phyloP scores from a whole-genome alignment of 1,140 invertebrate species.

The Bathynomus jamesi region DNA sequence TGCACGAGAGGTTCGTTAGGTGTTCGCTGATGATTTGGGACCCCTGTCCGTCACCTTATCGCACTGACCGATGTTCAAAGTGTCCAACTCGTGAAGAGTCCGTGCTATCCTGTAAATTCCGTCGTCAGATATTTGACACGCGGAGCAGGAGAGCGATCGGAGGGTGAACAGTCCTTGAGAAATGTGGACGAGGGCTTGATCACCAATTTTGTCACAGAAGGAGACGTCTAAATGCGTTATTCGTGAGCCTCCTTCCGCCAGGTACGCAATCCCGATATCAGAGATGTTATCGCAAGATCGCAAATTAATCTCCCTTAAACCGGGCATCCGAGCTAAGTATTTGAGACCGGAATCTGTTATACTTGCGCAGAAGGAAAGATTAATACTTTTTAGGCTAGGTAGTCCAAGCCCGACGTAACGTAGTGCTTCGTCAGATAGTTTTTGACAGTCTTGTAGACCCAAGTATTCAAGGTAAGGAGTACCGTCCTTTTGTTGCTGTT shows the following conservation, averaged over 20 bases:
- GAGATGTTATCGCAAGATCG: constrained; percentile 88
- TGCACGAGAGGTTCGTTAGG: constrained; percentile 65
- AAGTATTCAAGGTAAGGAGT: constrained; percentile 60
- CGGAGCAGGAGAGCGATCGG: constrained; percentile 72
- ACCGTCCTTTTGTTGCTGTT: constrained; percentile 19
- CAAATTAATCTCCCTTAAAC: constrained; percentile 77
- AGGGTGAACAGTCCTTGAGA: constrained; percentile 78
- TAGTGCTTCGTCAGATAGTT: constrained; percentile 81
- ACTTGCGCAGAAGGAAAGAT: constrained; percentile 87
- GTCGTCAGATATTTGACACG: constrained; percentile 85
- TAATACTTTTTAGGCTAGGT: constrained; percentile 69
- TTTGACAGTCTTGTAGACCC: constrained; percentile 87
- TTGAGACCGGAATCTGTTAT: constrained; percentile 85
- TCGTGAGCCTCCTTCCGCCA: constrained; percentile 69
- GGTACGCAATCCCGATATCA: constrained; percentile 80
- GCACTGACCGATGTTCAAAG: constrained; percentile 89
- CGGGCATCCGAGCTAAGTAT: constrained; percentile 73
- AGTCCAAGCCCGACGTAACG: constrained; percentile 73
- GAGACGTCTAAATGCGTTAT: constrained; percentile 79
- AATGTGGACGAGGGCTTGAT: constrained; percentile 76
- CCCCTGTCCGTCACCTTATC: constrained; percentile 77
- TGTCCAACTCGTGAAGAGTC: constrained; percentile 73
- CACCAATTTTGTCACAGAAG: constrained; percentile 91
- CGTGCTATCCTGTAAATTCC: constrained; percentile 75
- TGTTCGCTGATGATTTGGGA: constrained; percentile 63